Evolutionary conservation across 2,888 invertebrate species (phyloP).

Genomic region (Trisateles emortualis): DNA sequence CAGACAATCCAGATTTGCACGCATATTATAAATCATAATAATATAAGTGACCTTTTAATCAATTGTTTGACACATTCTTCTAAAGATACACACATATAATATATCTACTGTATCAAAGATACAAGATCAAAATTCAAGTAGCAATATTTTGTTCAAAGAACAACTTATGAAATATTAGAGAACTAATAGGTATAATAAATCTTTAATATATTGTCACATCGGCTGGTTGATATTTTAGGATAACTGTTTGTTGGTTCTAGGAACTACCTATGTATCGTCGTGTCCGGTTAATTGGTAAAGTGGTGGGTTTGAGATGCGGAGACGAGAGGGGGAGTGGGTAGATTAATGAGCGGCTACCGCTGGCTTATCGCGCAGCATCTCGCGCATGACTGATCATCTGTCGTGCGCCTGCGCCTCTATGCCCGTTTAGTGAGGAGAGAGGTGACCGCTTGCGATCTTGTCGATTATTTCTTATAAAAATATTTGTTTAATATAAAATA

Average conservation of each 20-base stretch:
- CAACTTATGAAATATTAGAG: slow-evolving; percentile 32
- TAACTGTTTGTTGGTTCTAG: slow-evolving; percentile 67
- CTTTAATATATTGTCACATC: slow-evolving; percentile 43
- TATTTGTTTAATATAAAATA: neutral
- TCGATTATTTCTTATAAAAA: slow-evolving; percentile 14
- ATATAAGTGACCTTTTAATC: neutral
- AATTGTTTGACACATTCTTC: slow-evolving; percentile 5
- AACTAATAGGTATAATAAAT: slow-evolving; percentile 43
- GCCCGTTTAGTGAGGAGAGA: slow-evolving; percentile 59
- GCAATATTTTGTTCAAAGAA: slow-evolving; percentile 34
- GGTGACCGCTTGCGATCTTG: neutral
- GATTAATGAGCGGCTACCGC: slow-evolving; percentile 87
- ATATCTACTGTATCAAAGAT: neutral
- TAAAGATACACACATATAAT: neutral
- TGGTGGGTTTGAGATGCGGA: slow-evolving; percentile 63
- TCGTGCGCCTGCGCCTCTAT: slow-evolving; percentile 83
- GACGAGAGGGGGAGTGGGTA: slow-evolving; percentile 75
- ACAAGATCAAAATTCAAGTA: slow-evolving; percentile 33
- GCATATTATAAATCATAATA: slow-evolving; percentile 6
- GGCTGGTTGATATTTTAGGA: slow-evolving; percentile 49
- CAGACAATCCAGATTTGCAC: slow-evolving; percentile 15
- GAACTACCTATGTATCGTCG: slow-evolving; percentile 69
- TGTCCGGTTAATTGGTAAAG: slow-evolving; percentile 83
- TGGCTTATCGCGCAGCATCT: slow-evolving; percentile 83
- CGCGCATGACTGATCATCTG: slow-evolving; percentile 87